Evolutionary conservation across 2,888 invertebrate genomes (phyloP).

Genomic region (Noctuana brunneofusca): DNA sequence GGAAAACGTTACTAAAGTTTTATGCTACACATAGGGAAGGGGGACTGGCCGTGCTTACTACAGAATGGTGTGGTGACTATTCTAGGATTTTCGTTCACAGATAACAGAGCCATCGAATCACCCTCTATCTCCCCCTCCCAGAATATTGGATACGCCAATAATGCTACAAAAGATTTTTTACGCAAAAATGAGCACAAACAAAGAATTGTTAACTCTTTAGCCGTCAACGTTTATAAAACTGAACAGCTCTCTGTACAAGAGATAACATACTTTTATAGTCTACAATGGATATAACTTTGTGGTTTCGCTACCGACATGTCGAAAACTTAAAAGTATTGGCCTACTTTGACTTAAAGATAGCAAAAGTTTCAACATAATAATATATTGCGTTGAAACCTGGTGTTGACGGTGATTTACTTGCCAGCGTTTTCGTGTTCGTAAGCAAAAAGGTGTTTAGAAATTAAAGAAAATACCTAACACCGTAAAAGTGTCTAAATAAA

Average conservation of each 20-base stretch:
- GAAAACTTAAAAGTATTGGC: constrained; percentile 23
- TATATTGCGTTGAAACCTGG: not conserved
- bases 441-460: not conserved
- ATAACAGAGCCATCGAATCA: too few relatives aligned
- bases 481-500: not conserved
- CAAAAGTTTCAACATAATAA: constrained; percentile 12
- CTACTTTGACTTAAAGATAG: constrained; percentile 17
- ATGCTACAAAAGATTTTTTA: not conserved
- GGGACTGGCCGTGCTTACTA: too few relatives aligned
- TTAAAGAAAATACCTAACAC: not conserved
- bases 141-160: too few relatives aligned
- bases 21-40: too few relatives aligned
- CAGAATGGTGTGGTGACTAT: too few relatives aligned
- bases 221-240: constrained; percentile 21
- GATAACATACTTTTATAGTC: constrained; percentile 24
- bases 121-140: too few relatives aligned
- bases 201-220: constrained; percentile 3
- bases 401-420: not conserved
- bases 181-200: constrained; percentile 8
- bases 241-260: constrained; percentile 21
- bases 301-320: constrained; percentile 23
- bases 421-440: not conserved
- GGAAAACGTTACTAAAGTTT: not conserved
- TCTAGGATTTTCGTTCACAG: too few relatives aligned
- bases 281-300: constrained; percentile 24